Base-by-base conservation (phyloP, 2,113 vertebrate species). In the Saccopteryx bilineata region DNA sequence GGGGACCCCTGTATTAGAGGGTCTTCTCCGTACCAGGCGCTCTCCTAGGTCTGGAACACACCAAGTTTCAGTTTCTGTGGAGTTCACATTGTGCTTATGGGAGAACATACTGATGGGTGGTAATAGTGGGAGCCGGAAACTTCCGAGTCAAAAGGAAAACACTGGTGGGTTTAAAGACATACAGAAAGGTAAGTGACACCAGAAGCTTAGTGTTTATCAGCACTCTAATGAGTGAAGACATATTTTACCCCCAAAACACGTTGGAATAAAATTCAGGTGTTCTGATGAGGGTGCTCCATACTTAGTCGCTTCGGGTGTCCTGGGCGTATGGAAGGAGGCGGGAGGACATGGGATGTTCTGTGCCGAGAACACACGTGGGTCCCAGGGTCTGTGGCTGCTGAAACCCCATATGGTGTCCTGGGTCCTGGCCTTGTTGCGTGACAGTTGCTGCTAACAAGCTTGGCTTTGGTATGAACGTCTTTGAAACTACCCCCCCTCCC, bases 391-490 rank as follows among this genome's bases (percentile, higher is more conserved):
- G 12, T 90, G 87, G 76, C 80, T 50, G n/a, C 28, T 14, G 65
- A 33, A 89, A 46, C 78, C 93, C 91, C 95, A 91, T 89, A 84
- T 96, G 97, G 91, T 91, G 63, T 87, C 86, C 31, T 58, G 74
- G 89, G 93, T 82, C 80, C 87, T 82, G 81, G 85, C 75, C 92
- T 87, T 50, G 48, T 58, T 54, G 72, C 82, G 71, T 87, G 94
- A 90, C 74, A 88, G 90, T 93, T 75, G 87, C 87, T 97, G 91
- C 96, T 95, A 94, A 96, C 82, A 95, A 91, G 75, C 93, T 94
- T 97, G 96, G 93, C 86, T 96, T 95, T 81, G 74, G 65, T 74
- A 91, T 88, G 82, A 91, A 60, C n/a, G 66, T 96, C 93, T 92
- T 94, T 79, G 92, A 97, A 89, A 78, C 71, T 18, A 50, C 17